Conservation (phyloP, 2,113 vertebrate genomes). For the Phasianus colchicus region DNA sequence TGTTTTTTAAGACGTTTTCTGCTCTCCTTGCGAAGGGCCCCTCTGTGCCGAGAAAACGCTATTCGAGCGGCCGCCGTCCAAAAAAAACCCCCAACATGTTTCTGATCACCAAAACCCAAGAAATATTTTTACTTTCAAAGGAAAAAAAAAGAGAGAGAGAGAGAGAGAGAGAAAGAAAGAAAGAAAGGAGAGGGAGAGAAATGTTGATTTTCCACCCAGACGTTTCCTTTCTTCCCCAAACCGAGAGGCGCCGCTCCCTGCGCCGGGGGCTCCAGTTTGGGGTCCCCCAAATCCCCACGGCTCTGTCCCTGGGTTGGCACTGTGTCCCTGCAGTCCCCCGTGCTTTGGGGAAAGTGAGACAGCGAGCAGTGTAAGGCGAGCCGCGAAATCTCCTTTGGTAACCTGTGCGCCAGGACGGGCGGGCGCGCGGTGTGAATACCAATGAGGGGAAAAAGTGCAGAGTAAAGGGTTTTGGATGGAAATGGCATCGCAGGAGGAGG, state of each 20-base stretch:
- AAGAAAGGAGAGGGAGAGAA: not conserved
- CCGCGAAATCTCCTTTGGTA: constrained; percentile 55
- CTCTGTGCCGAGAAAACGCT: constrained; percentile 41
- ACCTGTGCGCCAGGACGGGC: constrained; percentile 58
- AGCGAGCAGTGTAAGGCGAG: not conserved
- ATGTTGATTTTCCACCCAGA: constrained; percentile 59
- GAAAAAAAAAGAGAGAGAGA: not conserved
- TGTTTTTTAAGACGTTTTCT: constrained; percentile 1
- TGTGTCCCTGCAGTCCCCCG: not conserved
- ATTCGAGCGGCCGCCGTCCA: constrained; percentile 66
- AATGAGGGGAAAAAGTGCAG: constrained; percentile 67
- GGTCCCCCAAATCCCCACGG: no score
- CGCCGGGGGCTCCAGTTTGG: not conserved
- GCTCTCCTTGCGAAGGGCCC: constrained; percentile 66
- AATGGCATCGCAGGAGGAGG: constrained; percentile 42
- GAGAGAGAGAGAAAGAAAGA: not conserved
- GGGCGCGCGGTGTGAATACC: constrained; percentile 24
- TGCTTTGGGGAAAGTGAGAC: constrained; percentile 10
- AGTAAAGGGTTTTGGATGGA: constrained; percentile 64
- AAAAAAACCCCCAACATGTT: constrained; percentile 66
- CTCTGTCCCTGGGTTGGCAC: no score
- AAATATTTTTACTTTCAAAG: constrained; percentile 64
- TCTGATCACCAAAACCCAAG: constrained; percentile 69
- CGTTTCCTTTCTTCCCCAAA: constrained; percentile 17
- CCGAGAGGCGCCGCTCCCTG: not conserved